Percentiles rank a stretch among this genome's conserved stretches.
These are phyloP conservation scores for human (Homo sapiens) DNA, from an alignment of 2,113 vertebrate species.

Conservation along the genomic window GRCh38 chr3:15251501-15252000, in stretches of 20 bases:
- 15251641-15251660: not conserved
- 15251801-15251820: slow-evolving; percentile 56
- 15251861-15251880: slow-evolving; percentile 51
- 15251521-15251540: not conserved
- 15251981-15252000: not conserved
- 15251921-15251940: not conserved
- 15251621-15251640: not conserved
- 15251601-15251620: not conserved
- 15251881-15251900: not conserved
- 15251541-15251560: slow-evolving; percentile 30
- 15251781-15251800: slow-evolving; percentile 39
- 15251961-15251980: not conserved
- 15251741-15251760: slow-evolving; percentile 57
- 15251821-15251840: slow-evolving; percentile 64
- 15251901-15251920: not conserved
- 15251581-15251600: not conserved
- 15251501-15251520: not conserved
- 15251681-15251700: slow-evolving; percentile 51
- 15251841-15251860: slow-evolving; percentile 33
- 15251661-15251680: not conserved
- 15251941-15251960: not conserved
- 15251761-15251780: slow-evolving; percentile 17
- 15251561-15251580: not conserved
- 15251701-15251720: slow-evolving; percentile 17
- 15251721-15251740: slow-evolving; percentile 22